Conservation (phyloP, 1,140 invertebrate species). For the Papilio xuthus region DNA sequence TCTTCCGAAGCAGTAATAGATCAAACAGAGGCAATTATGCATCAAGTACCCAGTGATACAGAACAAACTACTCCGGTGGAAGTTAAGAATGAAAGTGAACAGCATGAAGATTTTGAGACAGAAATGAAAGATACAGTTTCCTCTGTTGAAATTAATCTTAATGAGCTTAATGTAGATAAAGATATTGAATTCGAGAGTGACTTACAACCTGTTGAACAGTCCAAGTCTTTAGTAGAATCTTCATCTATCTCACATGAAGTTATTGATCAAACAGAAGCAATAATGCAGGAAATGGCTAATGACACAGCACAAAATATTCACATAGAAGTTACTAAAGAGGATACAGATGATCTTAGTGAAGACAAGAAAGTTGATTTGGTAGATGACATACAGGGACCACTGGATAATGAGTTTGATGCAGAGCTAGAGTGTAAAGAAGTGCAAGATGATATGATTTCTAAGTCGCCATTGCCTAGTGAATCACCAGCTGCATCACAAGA, state of each 20-base stretch:
- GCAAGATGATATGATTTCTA: conserved; percentile 38
- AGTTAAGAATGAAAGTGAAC: not conserved
- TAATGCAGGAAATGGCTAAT: not conserved
- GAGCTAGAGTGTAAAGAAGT: conserved; percentile 41
- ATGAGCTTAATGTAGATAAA: not conserved
- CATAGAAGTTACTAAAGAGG: conserved; percentile 45
- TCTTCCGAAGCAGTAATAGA: conserved; percentile 21
- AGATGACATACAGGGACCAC: conserved; percentile 42
- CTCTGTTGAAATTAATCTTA: not conserved
- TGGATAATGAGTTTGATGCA: conserved; percentile 51
- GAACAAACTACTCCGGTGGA: not conserved
- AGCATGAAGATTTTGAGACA: not conserved
- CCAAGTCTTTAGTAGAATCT: not conserved
- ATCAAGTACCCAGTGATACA: conserved; percentile 26
- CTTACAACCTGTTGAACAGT: not conserved
- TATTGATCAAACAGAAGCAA: not conserved
- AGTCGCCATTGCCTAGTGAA: conserved; percentile 40
- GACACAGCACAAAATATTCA: conserved; percentile 21
- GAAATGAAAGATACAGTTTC: conserved; percentile 1
- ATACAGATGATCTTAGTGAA: conserved; percentile 43
- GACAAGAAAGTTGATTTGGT: conserved; percentile 36
- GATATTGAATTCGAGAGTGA: conserved; percentile 12
- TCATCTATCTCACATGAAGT: not conserved
- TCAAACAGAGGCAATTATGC: conserved; percentile 32
- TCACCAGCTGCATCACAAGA: conserved; percentile 48